A percentile compares a stretch with the other conserved stretches of the same genome.
Conservation (phyloP, 2,797 vertebrate genomes). For the Enteromius unitaeniatus region DNA sequence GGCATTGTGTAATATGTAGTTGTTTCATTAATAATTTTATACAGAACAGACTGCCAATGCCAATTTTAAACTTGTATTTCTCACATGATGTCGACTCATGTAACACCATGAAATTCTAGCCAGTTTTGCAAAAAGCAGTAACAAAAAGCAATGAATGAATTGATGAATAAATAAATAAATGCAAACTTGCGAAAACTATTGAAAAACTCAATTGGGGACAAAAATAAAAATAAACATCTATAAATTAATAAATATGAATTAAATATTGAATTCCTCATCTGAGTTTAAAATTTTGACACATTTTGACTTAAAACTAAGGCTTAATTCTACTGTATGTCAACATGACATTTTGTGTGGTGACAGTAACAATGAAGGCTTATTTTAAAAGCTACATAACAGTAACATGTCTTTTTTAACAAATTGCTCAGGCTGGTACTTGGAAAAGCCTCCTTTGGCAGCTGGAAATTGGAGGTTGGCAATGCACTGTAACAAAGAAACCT, state of each 20-base stretch:
- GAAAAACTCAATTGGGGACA: neutral
- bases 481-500: constrained; percentile 30
- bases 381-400: constrained; percentile 22
- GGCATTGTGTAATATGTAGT: neutral
- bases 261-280: neutral
- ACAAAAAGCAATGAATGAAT: neutral
- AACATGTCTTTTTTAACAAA: constrained; percentile 1
- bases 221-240: no score
- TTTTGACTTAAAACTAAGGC: neutral
- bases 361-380: neutral
- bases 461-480: constrained; percentile 46
- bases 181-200: neutral
- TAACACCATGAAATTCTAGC: neutral
- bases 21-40: neutral
- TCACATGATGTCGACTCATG: neutral
- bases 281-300: neutral
- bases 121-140: constrained; percentile 1
- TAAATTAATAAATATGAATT: neutral
- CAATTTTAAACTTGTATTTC: neutral
- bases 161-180: no score
- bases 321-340: neutral
- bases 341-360: neutral
- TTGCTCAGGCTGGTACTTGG: constrained; percentile 19
- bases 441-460: constrained; percentile 19
- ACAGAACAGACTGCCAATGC: neutral